Evolutionary conservation across 2,113 vertebrate species (phyloP), one percentile per base, ranked within the genome.

Genomic region (Tenrec ecaudatus): DNA sequence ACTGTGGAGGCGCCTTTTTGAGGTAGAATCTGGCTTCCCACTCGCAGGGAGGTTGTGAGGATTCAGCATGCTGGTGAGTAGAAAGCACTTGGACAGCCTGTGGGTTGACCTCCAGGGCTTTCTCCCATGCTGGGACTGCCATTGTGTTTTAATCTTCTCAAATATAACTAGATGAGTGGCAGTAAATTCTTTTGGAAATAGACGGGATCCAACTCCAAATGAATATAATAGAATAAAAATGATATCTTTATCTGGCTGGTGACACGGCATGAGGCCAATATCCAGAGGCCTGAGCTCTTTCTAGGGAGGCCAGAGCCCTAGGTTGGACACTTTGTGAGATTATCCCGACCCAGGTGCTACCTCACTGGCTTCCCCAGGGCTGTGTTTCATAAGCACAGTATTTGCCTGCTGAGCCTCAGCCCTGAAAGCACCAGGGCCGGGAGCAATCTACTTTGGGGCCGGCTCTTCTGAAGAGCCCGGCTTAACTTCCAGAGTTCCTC

Each of bases 111-210:
- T 69, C 10, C n/a, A 20, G 31, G 15, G 69, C 31, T 33, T n/a
- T n/a, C 31, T 31, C 6, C n/a, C n/a, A 33, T 29, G 1, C 69
- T 36, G 31, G 53, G 14, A 82, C 36, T 47, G 31, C 57, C 27
- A 33, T 22, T 78, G 33, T 86, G 47, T 68, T 95, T 86, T 86
- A 76, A 40, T 53, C 29, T 80, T 16, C 3, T 25, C 78, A 53
- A 60, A 16, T 88, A 79, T 60, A 27, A 91, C 22, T 85, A 57
- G n/a, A 83, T 76, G 81, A 76, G 76, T 75, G 83, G 33, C 40
- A 11, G 6, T 57, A 62, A 4, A 27, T 92, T 29, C 40, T 93
- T 94, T 96, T 75, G 62, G 73, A 94, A 95, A 83, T 40, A 88
- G 58, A 86, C 31, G 84, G 1, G 12, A 10, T 53, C 58, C 66